These are phyloP conservation scores for Ahaetulla prasina DNA, from an alignment of 2,113 vertebrate genomes.

Conservation along the genomic window DNA sequence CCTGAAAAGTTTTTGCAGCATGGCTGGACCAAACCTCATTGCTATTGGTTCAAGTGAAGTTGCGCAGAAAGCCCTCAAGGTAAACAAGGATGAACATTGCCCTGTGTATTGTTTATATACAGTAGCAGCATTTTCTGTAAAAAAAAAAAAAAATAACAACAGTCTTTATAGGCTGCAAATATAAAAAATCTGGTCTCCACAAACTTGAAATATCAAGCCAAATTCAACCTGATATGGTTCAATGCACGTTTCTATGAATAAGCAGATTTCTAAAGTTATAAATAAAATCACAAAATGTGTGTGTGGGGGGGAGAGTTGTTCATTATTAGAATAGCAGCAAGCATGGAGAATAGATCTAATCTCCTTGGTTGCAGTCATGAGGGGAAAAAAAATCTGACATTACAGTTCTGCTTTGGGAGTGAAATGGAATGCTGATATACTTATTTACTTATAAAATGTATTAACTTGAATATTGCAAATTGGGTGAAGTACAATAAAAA, in stretches of 20 bases:
- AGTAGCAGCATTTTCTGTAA: neutral
- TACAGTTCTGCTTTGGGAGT: neutral
- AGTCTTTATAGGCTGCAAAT: neutral
- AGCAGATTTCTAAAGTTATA: neutral
- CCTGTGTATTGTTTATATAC: neutral
- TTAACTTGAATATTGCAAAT: neutral
- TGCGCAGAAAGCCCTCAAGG: constrained; percentile 94
- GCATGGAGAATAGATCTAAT: neutral
- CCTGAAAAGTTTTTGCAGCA: constrained; percentile 96
- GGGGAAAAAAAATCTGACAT: too few relatives aligned
- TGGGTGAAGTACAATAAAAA: neutral
- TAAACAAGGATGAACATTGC: constrained; percentile 52
- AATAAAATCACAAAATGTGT: neutral
- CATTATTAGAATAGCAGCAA: neutral
- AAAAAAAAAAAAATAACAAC: neutral
- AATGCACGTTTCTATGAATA: neutral
- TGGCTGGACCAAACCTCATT: constrained; percentile 95
- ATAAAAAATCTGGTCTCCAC: neutral
- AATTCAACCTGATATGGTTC: neutral
- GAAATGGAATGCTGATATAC: neutral
- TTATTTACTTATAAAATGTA: neutral
- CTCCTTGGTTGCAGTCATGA: neutral
- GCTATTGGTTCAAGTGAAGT: constrained; percentile 89
- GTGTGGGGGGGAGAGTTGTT: neutral
- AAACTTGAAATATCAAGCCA: neutral